phyloP scores from a whole-genome alignment of 64 coral and sea anemone species.

The Trachythela sp. region DNA sequence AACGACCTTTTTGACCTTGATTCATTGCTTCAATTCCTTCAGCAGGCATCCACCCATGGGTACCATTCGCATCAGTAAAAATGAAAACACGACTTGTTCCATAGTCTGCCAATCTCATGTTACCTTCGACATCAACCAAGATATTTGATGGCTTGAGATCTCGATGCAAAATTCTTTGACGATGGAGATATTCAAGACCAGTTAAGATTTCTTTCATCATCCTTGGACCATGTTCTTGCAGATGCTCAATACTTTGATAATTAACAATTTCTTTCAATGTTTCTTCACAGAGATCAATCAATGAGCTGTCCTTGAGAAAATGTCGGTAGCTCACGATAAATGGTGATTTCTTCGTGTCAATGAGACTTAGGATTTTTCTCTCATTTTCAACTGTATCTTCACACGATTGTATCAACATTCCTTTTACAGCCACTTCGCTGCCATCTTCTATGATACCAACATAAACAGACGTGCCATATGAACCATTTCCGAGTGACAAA shows the following conservation, averaged over 20 bases:
- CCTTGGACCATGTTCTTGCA: not conserved
- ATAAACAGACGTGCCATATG: not conserved
- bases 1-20: not conserved
- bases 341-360: not conserved
- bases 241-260: not conserved
- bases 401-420: not conserved
- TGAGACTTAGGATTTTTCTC: not conserved
- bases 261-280: not conserved
- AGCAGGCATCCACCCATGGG: too few species aligned
- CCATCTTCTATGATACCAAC: not conserved
- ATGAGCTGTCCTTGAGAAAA: not conserved
- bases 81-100: not conserved
- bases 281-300: not conserved
- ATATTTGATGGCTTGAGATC: too few species aligned
- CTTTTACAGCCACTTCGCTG: not conserved
- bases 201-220: too few species aligned
- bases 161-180: too few species aligned
- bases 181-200: too few species aligned
- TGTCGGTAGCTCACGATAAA: not conserved
- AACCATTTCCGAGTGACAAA: not conserved
- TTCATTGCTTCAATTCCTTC: not conserved
- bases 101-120: not conserved
- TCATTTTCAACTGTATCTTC: not conserved
- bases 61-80: not conserved
- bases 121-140: too few species aligned